Conservation (phyloP, 2,113 vertebrate genomes). For the Spilogale gracilis region DNA sequence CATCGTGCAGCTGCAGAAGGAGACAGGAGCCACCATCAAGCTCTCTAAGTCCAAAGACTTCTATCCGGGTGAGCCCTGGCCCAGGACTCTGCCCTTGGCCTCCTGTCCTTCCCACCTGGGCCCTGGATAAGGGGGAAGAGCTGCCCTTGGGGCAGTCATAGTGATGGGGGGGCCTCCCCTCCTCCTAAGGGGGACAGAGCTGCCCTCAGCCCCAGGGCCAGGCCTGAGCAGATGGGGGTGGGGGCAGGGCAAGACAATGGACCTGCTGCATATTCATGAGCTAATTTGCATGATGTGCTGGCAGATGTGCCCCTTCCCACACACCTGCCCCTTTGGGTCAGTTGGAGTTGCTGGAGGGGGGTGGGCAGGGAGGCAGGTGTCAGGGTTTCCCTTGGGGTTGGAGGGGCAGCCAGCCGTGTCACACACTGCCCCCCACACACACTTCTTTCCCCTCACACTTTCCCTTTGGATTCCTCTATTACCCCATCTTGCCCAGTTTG, state of each 20-base stretch:
- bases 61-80: slow-evolving; percentile 92
- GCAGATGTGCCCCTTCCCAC: slow-evolving; percentile 81
- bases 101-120: background rate
- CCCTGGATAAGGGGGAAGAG: background rate
- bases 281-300: slow-evolving; percentile 80
- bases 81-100: background rate
- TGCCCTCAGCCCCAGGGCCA: background rate
- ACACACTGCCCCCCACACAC: background rate
- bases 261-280: slow-evolving; percentile 80
- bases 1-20: slow-evolving; percentile 97
- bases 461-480: background rate
- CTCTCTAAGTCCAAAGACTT: slow-evolving; percentile 99
- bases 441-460: background rate
- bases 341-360: slow-evolving; percentile 26
- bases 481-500: background rate
- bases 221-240: slow-evolving; percentile 81
- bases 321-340: slow-evolving; percentile 81
- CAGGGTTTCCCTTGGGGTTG: background rate
- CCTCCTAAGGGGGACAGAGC: background rate
- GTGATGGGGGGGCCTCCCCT: background rate
- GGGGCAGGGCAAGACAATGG: slow-evolving; percentile 80
- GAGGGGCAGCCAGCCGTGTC: background rate
- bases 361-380: slow-evolving; percentile 64
- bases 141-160: background rate
- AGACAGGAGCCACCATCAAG: slow-evolving; percentile 97